phyloP scores from a whole-genome alignment of 2,888 invertebrate genomes.

The Leptinotarsa haldemani region DNA sequence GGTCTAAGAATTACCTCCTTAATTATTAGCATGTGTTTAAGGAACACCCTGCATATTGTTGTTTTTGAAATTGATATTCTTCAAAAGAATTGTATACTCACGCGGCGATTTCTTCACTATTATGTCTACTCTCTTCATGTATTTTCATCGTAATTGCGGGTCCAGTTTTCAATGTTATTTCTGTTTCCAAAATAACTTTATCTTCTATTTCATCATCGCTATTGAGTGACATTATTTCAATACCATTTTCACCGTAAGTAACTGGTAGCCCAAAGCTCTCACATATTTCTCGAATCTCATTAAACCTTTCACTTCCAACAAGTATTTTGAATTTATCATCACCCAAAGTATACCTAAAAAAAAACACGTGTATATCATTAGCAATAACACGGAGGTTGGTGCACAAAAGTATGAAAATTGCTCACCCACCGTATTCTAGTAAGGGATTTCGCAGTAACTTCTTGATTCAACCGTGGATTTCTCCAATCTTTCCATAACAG shows the following conservation, averaged over 20 bases:
- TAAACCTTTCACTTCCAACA: conserved; percentile 60
- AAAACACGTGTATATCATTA: conserved; percentile 52
- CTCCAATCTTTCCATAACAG: conserved; percentile 41
- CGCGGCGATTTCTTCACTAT: conserved; percentile 55
- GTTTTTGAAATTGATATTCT: background rate
- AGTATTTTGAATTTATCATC: conserved; percentile 72
- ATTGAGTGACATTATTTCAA: conserved; percentile 31
- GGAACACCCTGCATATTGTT: too few species aligned
- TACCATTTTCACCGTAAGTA: conserved; percentile 42
- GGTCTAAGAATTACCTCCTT: too few species aligned
- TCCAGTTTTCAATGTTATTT: conserved; percentile 83
- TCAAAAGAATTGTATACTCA: conserved; percentile 44
- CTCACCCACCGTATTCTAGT: conserved; percentile 70
- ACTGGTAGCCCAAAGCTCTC: conserved; percentile 69
- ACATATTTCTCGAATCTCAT: conserved; percentile 72
- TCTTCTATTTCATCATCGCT: conserved; percentile 64
- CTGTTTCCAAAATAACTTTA: conserved; percentile 83
- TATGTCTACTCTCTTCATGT: conserved; percentile 72
- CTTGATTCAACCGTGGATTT: conserved; percentile 64
- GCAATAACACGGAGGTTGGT: too few species aligned
- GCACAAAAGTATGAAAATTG: too few species aligned
- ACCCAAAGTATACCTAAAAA: conserved; percentile 66
- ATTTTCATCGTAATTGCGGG: conserved; percentile 88
- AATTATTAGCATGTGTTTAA: too few species aligned
- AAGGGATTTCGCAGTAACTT: conserved; percentile 77